phyloP scores from a whole-genome alignment of 2,113 vertebrate genomes.

The Cichladusa arquata region DNA sequence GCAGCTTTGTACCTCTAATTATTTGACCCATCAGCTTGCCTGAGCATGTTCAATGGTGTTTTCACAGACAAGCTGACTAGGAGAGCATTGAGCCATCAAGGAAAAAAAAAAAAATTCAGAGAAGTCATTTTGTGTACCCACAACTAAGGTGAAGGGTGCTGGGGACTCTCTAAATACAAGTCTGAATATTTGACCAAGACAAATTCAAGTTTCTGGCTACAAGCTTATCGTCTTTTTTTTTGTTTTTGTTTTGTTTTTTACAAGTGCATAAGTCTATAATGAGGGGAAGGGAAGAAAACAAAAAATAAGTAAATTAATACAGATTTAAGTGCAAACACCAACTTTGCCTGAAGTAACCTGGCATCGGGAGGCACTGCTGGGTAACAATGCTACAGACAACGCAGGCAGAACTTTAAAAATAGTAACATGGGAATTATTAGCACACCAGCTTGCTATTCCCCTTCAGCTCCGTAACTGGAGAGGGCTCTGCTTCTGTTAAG shows the following conservation, averaged over 20 bases:
- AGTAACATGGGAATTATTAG: conserved; percentile 26
- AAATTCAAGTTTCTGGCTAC: not conserved
- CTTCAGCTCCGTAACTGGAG: not conserved
- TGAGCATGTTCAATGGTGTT: not conserved
- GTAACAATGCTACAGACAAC: not conserved
- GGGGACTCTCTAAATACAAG: not conserved
- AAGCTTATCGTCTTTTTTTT: too few relatives aligned
- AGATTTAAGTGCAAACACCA: not conserved
- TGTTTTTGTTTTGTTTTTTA: not conserved
- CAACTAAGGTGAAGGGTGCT: not conserved
- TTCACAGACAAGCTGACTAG: not conserved
- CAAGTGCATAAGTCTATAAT: not conserved
- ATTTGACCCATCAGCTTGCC: not conserved
- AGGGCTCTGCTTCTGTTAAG: not conserved
- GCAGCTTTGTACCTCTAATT: not conserved
- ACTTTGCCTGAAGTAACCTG: conserved; percentile 2
- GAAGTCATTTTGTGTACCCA: not conserved
- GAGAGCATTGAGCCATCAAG: not conserved
- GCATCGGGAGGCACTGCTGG: not conserved
- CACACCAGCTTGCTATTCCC: conserved; percentile 23
- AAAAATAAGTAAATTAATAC: not conserved
- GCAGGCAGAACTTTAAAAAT: conserved; percentile 17
- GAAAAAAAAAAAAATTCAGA: not conserved
- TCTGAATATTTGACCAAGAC: not conserved
- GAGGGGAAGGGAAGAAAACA: not conserved